phyloP scores from a whole-genome alignment of 2,113 vertebrate genomes.

The Strix uralensis region DNA sequence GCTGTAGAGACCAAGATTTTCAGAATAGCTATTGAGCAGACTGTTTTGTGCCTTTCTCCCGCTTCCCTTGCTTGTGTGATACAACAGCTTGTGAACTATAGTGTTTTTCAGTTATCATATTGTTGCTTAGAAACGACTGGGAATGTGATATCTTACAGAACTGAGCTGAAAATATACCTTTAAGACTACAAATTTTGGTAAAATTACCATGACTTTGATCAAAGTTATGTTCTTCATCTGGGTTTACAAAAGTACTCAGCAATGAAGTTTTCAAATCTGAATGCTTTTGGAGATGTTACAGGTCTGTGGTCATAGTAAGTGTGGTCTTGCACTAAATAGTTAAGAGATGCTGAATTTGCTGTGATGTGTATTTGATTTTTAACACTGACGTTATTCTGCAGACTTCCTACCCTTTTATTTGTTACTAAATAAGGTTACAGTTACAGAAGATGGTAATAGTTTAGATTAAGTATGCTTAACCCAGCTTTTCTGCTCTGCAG shows the following conservation, averaged over 20 bases:
- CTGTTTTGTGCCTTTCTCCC: slow-evolving; percentile 34
- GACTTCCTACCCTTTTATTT: neutral
- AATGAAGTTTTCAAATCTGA: neutral
- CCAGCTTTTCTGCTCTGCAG: neutral
- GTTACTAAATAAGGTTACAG: neutral
- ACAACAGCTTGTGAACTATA: slow-evolving; percentile 49
- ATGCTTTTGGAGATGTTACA: neutral
- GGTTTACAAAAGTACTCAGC: neutral
- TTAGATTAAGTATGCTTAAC: neutral
- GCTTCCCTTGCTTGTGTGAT: slow-evolving; percentile 6
- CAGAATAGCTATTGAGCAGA: slow-evolving; percentile 53
- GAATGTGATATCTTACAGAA: slow-evolving; percentile 30
- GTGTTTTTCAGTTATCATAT: slow-evolving; percentile 22
- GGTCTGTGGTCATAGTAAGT: neutral
- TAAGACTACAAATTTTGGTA: neutral
- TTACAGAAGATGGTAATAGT: neutral
- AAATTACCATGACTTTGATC: slow-evolving; percentile 5
- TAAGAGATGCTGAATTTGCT: neutral
- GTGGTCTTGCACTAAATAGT: neutral
- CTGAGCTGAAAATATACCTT: slow-evolving; percentile 46
- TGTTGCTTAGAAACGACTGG: slow-evolving; percentile 60
- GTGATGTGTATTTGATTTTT: neutral
- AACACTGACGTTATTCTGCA: neutral
- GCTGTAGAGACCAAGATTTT: slow-evolving; percentile 55
- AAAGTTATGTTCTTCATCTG: slow-evolving; percentile 5